phyloP scores from a whole-genome alignment of 2,888 invertebrate genomes.

The Cristatella mucedo region DNA sequence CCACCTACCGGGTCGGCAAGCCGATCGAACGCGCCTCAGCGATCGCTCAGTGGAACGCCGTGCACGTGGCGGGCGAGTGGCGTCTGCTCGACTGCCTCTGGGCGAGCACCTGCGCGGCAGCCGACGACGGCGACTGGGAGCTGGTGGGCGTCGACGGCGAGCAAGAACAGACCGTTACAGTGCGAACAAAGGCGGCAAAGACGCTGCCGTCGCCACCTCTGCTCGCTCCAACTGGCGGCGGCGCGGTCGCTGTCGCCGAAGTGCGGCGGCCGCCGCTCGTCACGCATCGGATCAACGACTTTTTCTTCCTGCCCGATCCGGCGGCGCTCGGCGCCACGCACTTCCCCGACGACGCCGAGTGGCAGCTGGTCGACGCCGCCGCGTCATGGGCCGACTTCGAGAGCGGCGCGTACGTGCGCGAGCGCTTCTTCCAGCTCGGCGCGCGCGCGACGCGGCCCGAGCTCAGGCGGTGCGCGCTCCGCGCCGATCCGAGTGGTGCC shows the following conservation, averaged over 20 bases:
- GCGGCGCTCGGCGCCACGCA: conserved; percentile 30
- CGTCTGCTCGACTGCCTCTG: conserved; percentile 31
- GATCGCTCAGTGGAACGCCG: conserved; percentile 36
- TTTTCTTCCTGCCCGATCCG: conserved; percentile 33
- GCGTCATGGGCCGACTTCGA: no score
- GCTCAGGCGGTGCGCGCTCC: conserved; percentile 18
- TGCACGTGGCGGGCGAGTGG: conserved; percentile 27
- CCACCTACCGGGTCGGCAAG: conserved; percentile 29
- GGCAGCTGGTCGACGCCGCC: no score
- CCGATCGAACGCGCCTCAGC: conserved; percentile 20
- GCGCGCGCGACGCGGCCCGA: conserved; percentile 19
- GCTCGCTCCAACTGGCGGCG: no score
- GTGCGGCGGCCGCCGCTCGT: no score
- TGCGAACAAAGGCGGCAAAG: no score
- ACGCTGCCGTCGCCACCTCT: no score
- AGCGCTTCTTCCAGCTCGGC: conserved; percentile 25
- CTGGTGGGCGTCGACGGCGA: conserved; percentile 24
- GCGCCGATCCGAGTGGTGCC: conserved; percentile 23
- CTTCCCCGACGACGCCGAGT: conserved; percentile 25
- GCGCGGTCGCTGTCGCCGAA: no score
- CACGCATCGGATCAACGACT: conserved; percentile 31
- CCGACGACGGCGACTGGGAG: conserved; percentile 27
- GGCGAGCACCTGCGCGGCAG: conserved; percentile 31
- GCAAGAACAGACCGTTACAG: no score
- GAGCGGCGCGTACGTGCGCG: conserved; percentile 29